Percentiles rank a stretch among this genome's conserved stretches.
Conservation (phyloP, 2,113 vertebrate genomes). For the Oreochromis niloticus region DNA sequence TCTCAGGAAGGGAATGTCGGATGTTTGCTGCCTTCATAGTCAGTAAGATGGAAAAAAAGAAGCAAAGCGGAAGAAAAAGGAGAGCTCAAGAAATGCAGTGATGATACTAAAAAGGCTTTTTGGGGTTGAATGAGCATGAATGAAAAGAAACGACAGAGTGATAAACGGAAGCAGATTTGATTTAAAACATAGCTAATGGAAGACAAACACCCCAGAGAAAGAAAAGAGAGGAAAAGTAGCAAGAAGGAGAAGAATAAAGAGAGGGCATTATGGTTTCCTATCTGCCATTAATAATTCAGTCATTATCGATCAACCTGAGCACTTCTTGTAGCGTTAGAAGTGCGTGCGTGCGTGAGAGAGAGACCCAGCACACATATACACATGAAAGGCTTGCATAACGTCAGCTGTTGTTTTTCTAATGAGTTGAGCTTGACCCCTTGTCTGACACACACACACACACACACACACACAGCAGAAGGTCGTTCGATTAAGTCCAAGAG, state of each 20-base stretch:
- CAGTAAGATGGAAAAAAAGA: not conserved
- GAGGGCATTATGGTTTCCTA: not conserved
- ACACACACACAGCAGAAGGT: not conserved
- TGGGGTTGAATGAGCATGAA: not conserved
- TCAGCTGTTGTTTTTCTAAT: conserved; percentile 33
- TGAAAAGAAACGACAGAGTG: not conserved
- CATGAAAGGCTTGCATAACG: conserved; percentile 1
- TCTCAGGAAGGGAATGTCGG: not conserved
- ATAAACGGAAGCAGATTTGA: not conserved
- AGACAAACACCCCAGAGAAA: not conserved
- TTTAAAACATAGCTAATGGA: not conserved
- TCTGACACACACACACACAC: not conserved
- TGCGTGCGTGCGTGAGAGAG: not conserved
- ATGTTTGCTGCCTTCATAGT: not conserved
- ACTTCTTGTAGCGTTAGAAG: not conserved
- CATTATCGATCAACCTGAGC: not conserved
- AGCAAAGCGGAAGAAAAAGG: not conserved
- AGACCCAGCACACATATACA: not conserved
- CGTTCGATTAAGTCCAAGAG: not conserved
- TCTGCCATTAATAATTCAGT: conserved; percentile 35
- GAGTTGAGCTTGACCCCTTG: not conserved
- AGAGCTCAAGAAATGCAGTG: not conserved
- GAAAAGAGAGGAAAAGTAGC: not conserved
- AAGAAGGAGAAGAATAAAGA: not conserved
- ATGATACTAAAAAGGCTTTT: not conserved